phyloP scores from a whole-genome alignment of 2,113 vertebrate genomes.

The Madoqua kirkii region DNA sequence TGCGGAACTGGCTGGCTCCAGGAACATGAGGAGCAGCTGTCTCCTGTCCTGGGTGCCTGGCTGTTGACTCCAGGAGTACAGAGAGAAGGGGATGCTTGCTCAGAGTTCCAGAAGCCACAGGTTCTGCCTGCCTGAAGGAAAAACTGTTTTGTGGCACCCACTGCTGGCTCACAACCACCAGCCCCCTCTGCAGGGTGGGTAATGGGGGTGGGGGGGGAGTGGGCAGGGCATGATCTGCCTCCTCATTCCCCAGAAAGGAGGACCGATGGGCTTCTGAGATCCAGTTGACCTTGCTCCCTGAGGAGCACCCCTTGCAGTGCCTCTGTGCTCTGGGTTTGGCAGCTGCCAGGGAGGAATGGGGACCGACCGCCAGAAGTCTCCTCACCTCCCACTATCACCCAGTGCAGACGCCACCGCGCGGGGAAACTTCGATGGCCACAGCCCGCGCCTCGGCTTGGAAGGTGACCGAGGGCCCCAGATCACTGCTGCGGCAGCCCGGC shows the following conservation, averaged over 20 bases:
- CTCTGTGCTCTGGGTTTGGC: background rate
- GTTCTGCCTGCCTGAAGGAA: background rate
- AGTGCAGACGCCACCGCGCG: rapidly evolving
- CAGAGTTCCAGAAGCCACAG: background rate
- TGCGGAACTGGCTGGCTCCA: background rate
- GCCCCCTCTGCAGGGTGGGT: background rate
- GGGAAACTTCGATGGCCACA: background rate
- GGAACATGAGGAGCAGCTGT: background rate
- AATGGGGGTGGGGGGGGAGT: rapidly evolving
- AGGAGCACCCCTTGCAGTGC: background rate
- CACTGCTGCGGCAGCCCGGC: background rate
- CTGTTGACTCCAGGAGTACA: background rate
- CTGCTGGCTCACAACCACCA: rapidly evolving
- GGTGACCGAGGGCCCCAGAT: background rate
- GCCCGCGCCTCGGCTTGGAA: background rate
- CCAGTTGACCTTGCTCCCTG: background rate
- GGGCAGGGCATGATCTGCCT: background rate
- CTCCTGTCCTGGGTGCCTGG: background rate
- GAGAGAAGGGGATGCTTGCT: background rate
- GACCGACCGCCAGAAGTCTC: rapidly evolving
- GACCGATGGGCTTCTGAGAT: background rate
- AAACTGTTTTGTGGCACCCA: background rate
- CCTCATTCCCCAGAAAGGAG: background rate
- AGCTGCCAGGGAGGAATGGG: background rate
- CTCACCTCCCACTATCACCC: rapidly evolving